A percentile compares a stretch with the other conserved stretches of the same genome.
phyloP scores from a whole-genome alignment of 2,113 vertebrate species.

The Crocuta crocuta region DNA sequence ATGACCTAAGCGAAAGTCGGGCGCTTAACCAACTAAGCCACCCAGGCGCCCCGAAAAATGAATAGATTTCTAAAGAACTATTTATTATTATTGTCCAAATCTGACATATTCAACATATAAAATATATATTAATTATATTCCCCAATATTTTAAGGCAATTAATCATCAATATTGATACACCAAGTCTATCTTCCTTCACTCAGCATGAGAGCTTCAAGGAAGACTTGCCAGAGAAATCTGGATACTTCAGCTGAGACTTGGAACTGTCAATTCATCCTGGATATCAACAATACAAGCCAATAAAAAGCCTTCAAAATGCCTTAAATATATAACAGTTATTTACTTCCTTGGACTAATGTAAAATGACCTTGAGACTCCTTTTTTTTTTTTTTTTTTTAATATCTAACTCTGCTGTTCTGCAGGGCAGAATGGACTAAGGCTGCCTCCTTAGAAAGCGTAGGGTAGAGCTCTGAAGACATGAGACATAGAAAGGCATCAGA shows the following conservation, averaged over 20 bases:
- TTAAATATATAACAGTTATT: constrained; percentile 19
- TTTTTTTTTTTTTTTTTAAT: background rate
- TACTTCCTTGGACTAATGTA: background rate
- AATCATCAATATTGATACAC: background rate
- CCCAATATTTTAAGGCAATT: constrained; percentile 6
- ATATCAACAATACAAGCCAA: background rate
- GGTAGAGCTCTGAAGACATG: background rate
- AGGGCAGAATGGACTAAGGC: background rate
- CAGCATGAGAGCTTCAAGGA: background rate
- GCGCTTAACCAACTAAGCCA: too few species aligned
- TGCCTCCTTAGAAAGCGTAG: background rate
- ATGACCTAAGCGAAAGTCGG: too few species aligned
- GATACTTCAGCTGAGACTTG: background rate
- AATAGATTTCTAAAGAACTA: constrained; percentile 19
- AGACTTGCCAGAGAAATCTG: background rate
- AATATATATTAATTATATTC: constrained; percentile 10
- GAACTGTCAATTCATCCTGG: background rate
- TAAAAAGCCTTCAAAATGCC: background rate
- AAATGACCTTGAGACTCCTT: background rate
- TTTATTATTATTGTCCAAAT: constrained; percentile 49
- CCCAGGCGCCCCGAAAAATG: background rate
- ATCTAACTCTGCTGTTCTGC: background rate
- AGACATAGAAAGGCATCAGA: background rate
- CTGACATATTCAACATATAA: background rate
- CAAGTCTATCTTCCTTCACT: constrained; percentile 35